Conservation (phyloP, 37 sponge, comb jelly and placozoan species). For the Agelas oroides region DNA sequence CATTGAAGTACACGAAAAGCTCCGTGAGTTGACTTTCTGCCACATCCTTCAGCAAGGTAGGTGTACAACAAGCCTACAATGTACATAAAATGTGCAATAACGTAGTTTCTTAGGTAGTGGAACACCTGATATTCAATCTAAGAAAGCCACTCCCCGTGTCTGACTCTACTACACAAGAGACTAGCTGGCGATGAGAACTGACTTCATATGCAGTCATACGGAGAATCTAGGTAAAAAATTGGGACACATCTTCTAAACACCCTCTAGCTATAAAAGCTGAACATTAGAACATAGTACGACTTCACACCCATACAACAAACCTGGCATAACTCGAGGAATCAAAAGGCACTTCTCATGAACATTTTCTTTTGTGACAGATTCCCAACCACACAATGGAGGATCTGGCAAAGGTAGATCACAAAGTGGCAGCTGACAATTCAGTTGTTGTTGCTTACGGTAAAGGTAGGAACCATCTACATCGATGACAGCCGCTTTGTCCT, state of each 20-base stretch:
- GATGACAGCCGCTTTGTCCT: no score
- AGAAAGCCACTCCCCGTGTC: no score
- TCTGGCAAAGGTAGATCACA: not conserved
- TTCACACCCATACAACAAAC: not conserved
- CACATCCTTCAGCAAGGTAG: slow-evolving; percentile 2
- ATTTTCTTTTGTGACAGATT: not conserved
- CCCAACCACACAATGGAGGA: slow-evolving; percentile 6
- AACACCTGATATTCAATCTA: no score
- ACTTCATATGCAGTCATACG: no score
- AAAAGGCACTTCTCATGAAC: no score
- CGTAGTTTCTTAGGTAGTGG: no score
- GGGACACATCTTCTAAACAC: no score
- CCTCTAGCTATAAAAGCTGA: not conserved
- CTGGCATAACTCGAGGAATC: slow-evolving; percentile 10
- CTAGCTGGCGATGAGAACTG: no score
- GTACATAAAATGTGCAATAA: no score
- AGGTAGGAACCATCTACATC: no score
- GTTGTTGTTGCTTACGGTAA: not conserved
- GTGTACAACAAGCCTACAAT: not conserved
- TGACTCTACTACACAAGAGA: no score
- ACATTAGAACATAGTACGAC: not conserved
- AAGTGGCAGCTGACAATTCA: not conserved
- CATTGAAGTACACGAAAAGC: slow-evolving; percentile 16
- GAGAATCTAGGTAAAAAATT: no score
- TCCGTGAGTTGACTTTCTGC: not conserved